Percentiles rank a stretch among this genome's conserved stretches.
Evolutionary conservation across 1,140 invertebrate species (phyloP).

Genomic region (Sesamia nonagrioides): DNA sequence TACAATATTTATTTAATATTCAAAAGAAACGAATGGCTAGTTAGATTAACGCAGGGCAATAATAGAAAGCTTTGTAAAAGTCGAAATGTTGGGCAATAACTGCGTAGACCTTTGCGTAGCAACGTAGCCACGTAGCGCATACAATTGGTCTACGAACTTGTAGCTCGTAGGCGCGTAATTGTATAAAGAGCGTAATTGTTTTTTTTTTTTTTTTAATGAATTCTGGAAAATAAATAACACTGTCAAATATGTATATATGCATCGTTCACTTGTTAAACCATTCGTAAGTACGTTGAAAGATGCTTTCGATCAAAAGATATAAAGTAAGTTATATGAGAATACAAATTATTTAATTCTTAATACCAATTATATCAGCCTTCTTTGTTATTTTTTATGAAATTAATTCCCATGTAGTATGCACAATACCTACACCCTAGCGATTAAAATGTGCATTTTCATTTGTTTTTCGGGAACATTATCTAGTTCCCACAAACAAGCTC

Average conservation of each 20-base stretch:
- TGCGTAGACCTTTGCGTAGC: slow-evolving; percentile 12
- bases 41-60: neutral
- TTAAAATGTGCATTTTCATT: neutral
- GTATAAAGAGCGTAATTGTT: no score
- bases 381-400: neutral
- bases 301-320: neutral
- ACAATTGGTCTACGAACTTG: neutral
- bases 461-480: neutral
- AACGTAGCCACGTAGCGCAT: slow-evolving; percentile 21
- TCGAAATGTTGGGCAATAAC: neutral
- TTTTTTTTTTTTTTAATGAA: no score
- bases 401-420: neutral
- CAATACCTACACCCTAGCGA: neutral
- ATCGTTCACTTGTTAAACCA: neutral
- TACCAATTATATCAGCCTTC: neutral
- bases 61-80: slow-evolving; percentile 14
- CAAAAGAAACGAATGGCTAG: neutral
- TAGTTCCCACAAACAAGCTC: neutral
- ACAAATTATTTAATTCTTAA: neutral
- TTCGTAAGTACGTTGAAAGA: neutral
- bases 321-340: neutral
- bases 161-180: slow-evolving; percentile 6
- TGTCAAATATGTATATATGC: neutral
- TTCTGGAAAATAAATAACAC: neutral
- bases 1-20: no score